Base-by-base conservation (phyloP, 35 echinoderm and acorn worm species). In the Nesometra sesokonis region DNA sequence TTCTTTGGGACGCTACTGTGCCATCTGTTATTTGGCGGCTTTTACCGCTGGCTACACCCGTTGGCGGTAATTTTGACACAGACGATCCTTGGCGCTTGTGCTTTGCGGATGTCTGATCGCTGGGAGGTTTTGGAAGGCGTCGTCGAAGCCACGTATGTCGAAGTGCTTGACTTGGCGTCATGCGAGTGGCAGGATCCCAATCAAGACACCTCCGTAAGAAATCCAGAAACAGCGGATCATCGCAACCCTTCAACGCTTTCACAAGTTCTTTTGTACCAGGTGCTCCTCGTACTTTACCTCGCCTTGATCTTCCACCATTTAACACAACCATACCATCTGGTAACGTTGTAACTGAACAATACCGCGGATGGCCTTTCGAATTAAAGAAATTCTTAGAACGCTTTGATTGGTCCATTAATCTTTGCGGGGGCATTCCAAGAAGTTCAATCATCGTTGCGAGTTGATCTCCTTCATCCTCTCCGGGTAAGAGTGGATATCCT, bases 371-470 rank as follows among this genome's bases (percentile, higher is more conserved):
- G 37, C 94, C 94, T 84, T 97, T 97, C 76, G 94, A 93, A 82
- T 93, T 97, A 87, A 97, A 91, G 91, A 97, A 97, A 76, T 97
- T 97, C 84, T 97, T 97, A 7, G 94, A 86, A 29, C 94, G 83
- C 86, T 97, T 97, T 36, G 94, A 97, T 31, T 90, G 89, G 43
- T 97, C 94, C 1, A 97, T 77, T 79, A 97, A 79, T 29, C 84
- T 92, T 46, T 93, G 91, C 15, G 94, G 88, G 33, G 94, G 94
- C 94, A 97, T 97, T 77, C 91, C 94, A 47, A 97, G 77, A 34
- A 97, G 77, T 84, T 97, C 94, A 32, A 97, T 97, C 89, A 93
- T 93, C 79, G 86, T 89, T 4, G 94, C 94, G 3, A 97, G 86
- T 43, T 97, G 94, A 79, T 97, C 94, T 81, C 91, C 94, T 79